Evolutionary conservation across 2,888 invertebrate genomes (phyloP).

Genomic region (Trachelus troglodyta): DNA sequence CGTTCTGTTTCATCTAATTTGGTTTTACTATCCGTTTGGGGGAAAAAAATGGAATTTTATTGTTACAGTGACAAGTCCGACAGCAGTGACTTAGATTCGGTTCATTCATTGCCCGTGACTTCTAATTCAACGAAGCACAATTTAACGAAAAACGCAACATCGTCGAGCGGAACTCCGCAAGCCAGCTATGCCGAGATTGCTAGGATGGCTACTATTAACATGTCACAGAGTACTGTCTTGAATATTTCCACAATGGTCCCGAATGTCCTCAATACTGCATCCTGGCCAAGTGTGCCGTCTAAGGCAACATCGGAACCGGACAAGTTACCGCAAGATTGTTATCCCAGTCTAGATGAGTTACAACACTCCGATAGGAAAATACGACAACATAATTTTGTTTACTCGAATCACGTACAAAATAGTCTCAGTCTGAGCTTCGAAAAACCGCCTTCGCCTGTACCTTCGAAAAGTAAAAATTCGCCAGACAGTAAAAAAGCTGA

Average conservation of each 20-base stretch:
- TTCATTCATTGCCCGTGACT: conserved; percentile 82
- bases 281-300: conserved; percentile 56
- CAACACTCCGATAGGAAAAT: conserved; percentile 53
- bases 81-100: conserved; percentile 86
- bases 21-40: neutral
- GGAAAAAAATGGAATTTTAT: neutral
- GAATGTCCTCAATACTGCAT: conserved; percentile 48
- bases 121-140: conserved; percentile 65
- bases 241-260: conserved; percentile 55
- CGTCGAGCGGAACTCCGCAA: conserved; percentile 67
- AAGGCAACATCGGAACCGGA: conserved; percentile 53
- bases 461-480: conserved; percentile 50
- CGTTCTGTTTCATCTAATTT: neutral
- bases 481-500: conserved; percentile 49
- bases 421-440: conserved; percentile 54
- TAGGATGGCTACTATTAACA: conserved; percentile 68
- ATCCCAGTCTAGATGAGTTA: conserved; percentile 62
- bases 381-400: conserved; percentile 55
- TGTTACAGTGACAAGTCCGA: conserved; percentile 78
- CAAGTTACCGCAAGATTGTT: conserved; percentile 60
- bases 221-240: conserved; percentile 51
- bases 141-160: conserved; percentile 54
- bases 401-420: conserved; percentile 47
- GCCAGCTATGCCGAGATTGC: conserved; percentile 88
- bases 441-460: conserved; percentile 53